Base-by-base conservation (phyloP, 2,113 vertebrate genomes). In the Catharus fuscescens region DNA sequence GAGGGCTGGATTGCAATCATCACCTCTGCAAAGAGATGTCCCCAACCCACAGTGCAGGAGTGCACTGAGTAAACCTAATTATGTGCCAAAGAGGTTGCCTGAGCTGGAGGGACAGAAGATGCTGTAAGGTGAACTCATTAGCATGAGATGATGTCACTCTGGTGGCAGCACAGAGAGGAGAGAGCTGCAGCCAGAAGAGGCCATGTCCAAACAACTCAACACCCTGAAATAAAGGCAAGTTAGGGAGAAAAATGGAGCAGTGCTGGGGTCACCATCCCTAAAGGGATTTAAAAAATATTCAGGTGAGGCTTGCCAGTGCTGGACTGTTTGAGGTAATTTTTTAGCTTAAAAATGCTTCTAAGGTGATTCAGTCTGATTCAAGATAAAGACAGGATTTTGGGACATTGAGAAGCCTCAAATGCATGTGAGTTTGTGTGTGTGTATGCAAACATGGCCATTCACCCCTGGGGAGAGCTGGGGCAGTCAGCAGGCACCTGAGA, bases 41-140 rank as follows among this genome's bases (percentile, higher is more conserved):
- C 8, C 18, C 66, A 88, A 23, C 18, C 1, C 3, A 17, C 13
- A 67, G 38, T 45, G 56, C 15, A 73, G 50, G 45, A 0, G 50
- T 0, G 45, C 19, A 11, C 12, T 0, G 1, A 44, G 47, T 20
- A 66, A 81, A 80, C 13, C 20, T 44, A 62, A 76, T 59, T 23
- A 8, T 2, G 2, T 79, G 72, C 65, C 70, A 65, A 4, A 77
- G 72, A 81, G n/a, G 47, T 23, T 87, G 52, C 74, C 88, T 86
- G 85, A 93, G 90, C 83, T 85, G 69, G 52, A 80, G 70, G 60
- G 56, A 54, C 53, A 77, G 36, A 62, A 88, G 66, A 74, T 76
- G n/a, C 52, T 78, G 2, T 34, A 20, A 83, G 69, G 65, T 60
- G 47, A 54, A 11, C 21, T 60, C n/a, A 24, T 25, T 24, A 67